These are phyloP conservation scores for Spilarctia lutea DNA, from an alignment of 2,888 invertebrate genomes.

Conservation along the genomic window DNA sequence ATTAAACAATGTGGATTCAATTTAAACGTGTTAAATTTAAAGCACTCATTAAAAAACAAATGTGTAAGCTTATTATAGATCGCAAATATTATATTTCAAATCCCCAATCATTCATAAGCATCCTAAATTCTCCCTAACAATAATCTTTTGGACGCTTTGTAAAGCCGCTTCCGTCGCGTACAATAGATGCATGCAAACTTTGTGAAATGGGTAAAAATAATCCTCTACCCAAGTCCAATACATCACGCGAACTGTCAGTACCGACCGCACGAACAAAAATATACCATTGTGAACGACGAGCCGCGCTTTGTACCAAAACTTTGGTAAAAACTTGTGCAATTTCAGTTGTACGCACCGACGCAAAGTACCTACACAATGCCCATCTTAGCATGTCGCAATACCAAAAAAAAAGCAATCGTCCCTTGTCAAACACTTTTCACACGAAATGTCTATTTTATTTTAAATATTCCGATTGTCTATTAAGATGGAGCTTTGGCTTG, in stretches of 20 bases:
- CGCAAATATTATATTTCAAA: conserved; percentile 70
- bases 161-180: conserved; percentile 80
- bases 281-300: conserved; percentile 78
- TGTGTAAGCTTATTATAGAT: conserved; percentile 51
- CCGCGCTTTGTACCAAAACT: conserved; percentile 80
- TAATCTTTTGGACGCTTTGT: conserved; percentile 80
- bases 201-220: conserved; percentile 86
- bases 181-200: conserved; percentile 86
- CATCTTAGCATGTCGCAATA: conserved; percentile 41
- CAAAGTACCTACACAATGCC: conserved; percentile 41
- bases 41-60: conserved; percentile 39
- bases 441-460: conserved; percentile 54
- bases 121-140: conserved; percentile 71
- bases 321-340: conserved; percentile 84
- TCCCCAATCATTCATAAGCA: conserved; percentile 71
- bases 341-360: conserved; percentile 74
- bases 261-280: conserved; percentile 85
- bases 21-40: conserved; percentile 1
- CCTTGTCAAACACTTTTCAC: conserved; percentile 56
- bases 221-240: conserved; percentile 82
- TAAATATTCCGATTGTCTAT: conserved; percentile 55
- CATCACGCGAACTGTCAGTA: conserved; percentile 85
- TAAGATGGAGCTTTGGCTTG: conserved; percentile 55
- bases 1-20: background rate
- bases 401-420: conserved; percentile 57